phyloP scores from a whole-genome alignment of 2,888 invertebrate species.

The Epistrophella euchroma region DNA sequence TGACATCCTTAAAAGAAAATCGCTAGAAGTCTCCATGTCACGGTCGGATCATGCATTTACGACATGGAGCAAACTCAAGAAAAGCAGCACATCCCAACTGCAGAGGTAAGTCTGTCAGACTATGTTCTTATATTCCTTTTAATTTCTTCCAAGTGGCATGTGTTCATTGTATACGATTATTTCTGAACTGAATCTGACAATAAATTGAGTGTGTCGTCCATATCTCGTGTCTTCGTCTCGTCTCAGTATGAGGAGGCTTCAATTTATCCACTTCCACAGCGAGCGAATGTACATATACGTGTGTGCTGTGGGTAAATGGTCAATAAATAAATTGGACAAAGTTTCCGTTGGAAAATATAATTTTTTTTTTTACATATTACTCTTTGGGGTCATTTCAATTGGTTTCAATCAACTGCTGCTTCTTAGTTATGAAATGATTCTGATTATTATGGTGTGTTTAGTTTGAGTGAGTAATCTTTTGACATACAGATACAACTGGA shows the following conservation, averaged over 20 bases:
- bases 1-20: constrained; percentile 83
- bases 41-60: constrained; percentile 95
- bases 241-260: constrained; percentile 25
- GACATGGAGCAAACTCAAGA: constrained; percentile 94
- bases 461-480: constrained; percentile 41
- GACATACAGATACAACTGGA: neutral
- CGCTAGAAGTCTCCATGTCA: constrained; percentile 91
- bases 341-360: constrained; percentile 67
- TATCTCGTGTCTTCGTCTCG: constrained; percentile 38
- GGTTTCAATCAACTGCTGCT: constrained; percentile 80
- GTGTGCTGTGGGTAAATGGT: constrained; percentile 25
- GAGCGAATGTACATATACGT: neutral
- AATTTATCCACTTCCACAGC: constrained; percentile 26
- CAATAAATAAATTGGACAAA: constrained; percentile 73
- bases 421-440: constrained; percentile 75
- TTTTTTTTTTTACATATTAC: constrained; percentile 60
- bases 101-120: constrained; percentile 84
- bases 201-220: constrained; percentile 53
- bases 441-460: constrained; percentile 33
- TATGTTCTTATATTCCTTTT: neutral
- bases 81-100: constrained; percentile 87
- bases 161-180: constrained; percentile 18
- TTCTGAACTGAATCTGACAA: neutral
- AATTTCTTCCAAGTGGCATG: neutral
- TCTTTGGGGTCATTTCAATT: constrained; percentile 83